Percentiles rank a stretch among this genome's conserved stretches.
These are phyloP conservation scores for Leguminivora glycinivorella DNA, from an alignment of 1,140 invertebrate genomes.

Conservation along the genomic window DNA sequence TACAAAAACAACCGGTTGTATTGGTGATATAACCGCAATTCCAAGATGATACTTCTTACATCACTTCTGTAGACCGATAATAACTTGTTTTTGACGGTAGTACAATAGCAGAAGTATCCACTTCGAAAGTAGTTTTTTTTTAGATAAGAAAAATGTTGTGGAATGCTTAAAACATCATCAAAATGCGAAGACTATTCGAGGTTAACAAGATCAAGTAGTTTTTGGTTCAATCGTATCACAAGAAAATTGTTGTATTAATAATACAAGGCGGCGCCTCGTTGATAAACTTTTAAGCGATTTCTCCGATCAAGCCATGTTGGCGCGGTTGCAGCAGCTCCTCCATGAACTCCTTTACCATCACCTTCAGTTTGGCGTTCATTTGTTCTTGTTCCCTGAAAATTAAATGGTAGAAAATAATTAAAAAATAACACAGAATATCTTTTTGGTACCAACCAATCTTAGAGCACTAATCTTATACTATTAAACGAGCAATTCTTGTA, in stretches of 20 bases:
- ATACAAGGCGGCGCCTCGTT: neutral
- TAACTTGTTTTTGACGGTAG: no score
- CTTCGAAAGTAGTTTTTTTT: no score
- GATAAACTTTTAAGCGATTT: neutral
- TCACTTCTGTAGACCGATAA: no score
- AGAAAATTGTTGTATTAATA: neutral
- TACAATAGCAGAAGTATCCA: no score
- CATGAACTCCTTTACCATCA: constrained; percentile 89
- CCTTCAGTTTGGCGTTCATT: constrained; percentile 82
- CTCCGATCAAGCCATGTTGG: constrained; percentile 82
- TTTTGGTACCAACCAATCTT: no score
- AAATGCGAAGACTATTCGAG: neutral
- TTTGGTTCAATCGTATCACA: neutral
- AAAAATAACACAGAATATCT: no score
- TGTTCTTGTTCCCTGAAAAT: constrained; percentile 84
- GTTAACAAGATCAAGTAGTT: neutral
- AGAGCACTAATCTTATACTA: no score
- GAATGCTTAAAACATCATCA: neutral
- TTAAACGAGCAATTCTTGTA: no score
- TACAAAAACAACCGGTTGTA: no score
- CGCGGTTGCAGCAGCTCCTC: constrained; percentile 89
- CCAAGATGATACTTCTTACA: no score
- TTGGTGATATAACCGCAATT: no score
- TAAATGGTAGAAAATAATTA: constrained; percentile 4
- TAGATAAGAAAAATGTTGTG: no score